Conservation (phyloP, 2,797 vertebrate species). For the Alouatta caraya region DNA sequence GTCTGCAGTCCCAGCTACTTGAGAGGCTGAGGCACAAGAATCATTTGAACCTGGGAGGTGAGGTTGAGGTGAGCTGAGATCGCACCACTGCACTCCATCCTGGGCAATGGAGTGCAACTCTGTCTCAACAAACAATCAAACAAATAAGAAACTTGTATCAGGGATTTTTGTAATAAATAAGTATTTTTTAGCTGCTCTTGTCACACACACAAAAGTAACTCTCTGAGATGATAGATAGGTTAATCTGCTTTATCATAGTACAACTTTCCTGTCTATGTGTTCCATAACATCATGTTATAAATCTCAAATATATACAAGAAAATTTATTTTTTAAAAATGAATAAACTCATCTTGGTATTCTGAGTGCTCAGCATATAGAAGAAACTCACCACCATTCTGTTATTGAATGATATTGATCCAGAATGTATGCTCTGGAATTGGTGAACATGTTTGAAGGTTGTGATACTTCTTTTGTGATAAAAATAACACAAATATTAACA, state of each 20-base stretch:
- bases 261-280: neutral
- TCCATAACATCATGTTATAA: neutral
- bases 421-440: neutral
- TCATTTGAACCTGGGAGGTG: neutral
- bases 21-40: neutral
- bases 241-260: neutral
- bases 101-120: neutral
- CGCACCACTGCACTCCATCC: neutral
- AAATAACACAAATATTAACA: conserved; percentile 3
- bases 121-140: neutral
- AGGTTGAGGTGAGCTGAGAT: neutral
- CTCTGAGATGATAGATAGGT: neutral
- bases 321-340: neutral
- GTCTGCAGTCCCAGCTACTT: neutral
- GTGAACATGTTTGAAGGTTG: neutral
- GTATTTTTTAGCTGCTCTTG: neutral
- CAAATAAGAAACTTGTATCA: neutral
- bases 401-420: neutral
- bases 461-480: neutral
- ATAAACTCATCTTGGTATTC: neutral
- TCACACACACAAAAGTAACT: no score
- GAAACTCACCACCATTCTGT: neutral
- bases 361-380: neutral
- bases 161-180: neutral
- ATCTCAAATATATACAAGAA: neutral